A percentile compares a stretch with the other conserved stretches of the same genome.
Evolutionary conservation across 2,888 invertebrate genomes (phyloP).

Genomic region (Phalera bucephala): DNA sequence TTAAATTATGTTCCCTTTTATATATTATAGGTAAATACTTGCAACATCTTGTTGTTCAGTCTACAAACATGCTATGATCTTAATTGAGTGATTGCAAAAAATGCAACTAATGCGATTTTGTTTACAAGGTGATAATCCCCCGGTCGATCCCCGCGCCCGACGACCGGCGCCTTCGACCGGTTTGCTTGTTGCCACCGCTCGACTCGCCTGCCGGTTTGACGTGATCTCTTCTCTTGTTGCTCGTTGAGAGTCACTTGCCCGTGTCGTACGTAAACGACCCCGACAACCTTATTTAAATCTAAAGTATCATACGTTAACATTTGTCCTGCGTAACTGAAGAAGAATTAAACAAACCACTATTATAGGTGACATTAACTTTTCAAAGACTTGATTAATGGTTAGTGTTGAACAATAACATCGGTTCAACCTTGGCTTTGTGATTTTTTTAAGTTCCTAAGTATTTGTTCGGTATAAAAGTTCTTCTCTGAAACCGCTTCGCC

Average conservation of each 20-base stretch:
- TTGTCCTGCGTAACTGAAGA: slow-evolving; percentile 11
- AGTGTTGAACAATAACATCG: slow-evolving; percentile 25
- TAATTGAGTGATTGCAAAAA: slow-evolving; percentile 41
- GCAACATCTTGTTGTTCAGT: slow-evolving; percentile 29
- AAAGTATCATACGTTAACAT: slow-evolving; percentile 32
- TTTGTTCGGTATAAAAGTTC: slow-evolving; percentile 40
- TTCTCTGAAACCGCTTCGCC: slow-evolving; percentile 61
- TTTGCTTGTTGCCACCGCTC: slow-evolving; percentile 73
- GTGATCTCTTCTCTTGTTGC: slow-evolving; percentile 76
- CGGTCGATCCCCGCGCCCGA: slow-evolving; percentile 55
- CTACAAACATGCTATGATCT: slow-evolving; percentile 25
- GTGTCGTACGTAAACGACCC: slow-evolving; percentile 76
- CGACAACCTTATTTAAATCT: slow-evolving; percentile 54
- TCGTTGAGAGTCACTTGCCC: slow-evolving; percentile 65
- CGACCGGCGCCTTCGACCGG: slow-evolving; percentile 78
- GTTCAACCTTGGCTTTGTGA: slow-evolving; percentile 56
- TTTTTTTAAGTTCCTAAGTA: slow-evolving; percentile 40
- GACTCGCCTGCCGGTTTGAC: slow-evolving; percentile 74
- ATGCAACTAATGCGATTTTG: slow-evolving; percentile 69
- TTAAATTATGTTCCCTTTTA: too few species aligned
- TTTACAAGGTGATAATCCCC: slow-evolving; percentile 78
- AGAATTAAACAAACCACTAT: not conserved
- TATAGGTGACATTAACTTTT: not conserved
- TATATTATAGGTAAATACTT: too few species aligned
- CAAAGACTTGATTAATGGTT: not conserved